These are phyloP conservation scores for Neosilurus mollespiculum DNA, from an alignment of 2,797 vertebrate species.

Conservation along the genomic window DNA sequence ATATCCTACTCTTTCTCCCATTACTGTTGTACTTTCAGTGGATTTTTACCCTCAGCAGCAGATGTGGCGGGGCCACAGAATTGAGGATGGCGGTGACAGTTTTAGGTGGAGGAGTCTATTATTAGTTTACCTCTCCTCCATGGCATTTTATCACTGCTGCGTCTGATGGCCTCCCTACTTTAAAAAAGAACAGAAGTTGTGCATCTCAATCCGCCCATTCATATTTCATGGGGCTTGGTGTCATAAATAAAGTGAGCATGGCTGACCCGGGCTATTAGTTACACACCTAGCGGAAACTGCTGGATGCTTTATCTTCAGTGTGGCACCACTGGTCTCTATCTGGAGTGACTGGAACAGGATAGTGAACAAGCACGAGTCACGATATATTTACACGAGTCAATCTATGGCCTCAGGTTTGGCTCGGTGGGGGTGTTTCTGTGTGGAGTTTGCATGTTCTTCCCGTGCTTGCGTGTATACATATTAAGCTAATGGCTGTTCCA, in stretches of 20 bases:
- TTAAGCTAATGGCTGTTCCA: too few relatives aligned
- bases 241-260: conserved; percentile 77
- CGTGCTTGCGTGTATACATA: too few relatives aligned
- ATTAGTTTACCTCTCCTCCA: conserved; percentile 80
- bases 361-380: conserved; percentile 41
- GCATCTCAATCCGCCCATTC: conserved; percentile 75
- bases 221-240: conserved; percentile 76
- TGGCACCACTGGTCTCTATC: conserved; percentile 57
- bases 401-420: conserved; percentile 37
- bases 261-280: conserved; percentile 78
- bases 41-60: conserved; percentile 56
- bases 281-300: conserved; percentile 68
- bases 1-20: not conserved
- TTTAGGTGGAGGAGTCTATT: conserved; percentile 83
- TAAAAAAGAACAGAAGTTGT: conserved; percentile 69
- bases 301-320: conserved; percentile 70
- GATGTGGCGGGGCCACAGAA: conserved; percentile 64
- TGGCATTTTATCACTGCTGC: conserved; percentile 78
- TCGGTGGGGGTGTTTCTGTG: too few relatives aligned
- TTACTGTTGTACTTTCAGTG: conserved; percentile 41
- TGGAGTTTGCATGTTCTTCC: too few relatives aligned
- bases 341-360: conserved; percentile 64
- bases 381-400: conserved; percentile 31
- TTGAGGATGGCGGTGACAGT: conserved; percentile 77
- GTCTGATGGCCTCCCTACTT: conserved; percentile 76